Evolutionary conservation across 1,140 invertebrate species (phyloP), one percentile per base, ranked within the genome.

Genomic region (Panagrolaimus sp.): DNA sequence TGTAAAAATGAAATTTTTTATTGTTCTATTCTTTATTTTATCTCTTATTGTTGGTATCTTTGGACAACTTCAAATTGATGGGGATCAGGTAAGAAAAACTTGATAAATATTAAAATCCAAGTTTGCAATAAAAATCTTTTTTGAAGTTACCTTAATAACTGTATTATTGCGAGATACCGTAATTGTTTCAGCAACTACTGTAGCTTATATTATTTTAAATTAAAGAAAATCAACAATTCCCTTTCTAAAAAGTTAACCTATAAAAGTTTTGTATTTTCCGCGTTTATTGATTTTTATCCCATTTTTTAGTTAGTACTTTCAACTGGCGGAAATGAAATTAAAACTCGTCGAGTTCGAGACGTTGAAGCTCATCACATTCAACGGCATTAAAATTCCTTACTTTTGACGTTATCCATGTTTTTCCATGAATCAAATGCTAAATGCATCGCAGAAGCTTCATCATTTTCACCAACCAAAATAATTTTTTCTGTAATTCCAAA

Each of bases 351-450:
- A 12, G 52, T 58, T 24, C 52, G 52, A 12, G 52, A 58, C 28
- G 52, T 58, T 58, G 52, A 58, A 58, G 28, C 21, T 12, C 28
- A 26, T 28, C 21, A 26, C 21, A 17, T 26, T 58, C 28, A 21
- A 12, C 10, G 28, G 17, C 28, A 58, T 10, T 24, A 55, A 55
- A 21, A 10, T 9, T 26, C 21, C 17, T 4, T 52, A 21, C 48
- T 26, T 26, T 52, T 52, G 26, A n/a, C 52, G 1, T 4, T 14
- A 10, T 21, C 3, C 14, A 10, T 58, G 12, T 12, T 12, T 26
- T 58, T 26, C 52, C 52, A 58, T 17, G 14, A n/a, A 58, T 58
- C 52, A 58, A 58, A 58, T 58, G 52, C 52, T n/a, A 58, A 12
- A 17, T 58, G 52, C 4, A 58, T 12, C 15, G 52, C 52, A 12